A percentile compares a stretch with the other conserved stretches of the same genome.
phyloP scores from a whole-genome alignment of 1,140 invertebrate genomes.

The Arion vulgaris region DNA sequence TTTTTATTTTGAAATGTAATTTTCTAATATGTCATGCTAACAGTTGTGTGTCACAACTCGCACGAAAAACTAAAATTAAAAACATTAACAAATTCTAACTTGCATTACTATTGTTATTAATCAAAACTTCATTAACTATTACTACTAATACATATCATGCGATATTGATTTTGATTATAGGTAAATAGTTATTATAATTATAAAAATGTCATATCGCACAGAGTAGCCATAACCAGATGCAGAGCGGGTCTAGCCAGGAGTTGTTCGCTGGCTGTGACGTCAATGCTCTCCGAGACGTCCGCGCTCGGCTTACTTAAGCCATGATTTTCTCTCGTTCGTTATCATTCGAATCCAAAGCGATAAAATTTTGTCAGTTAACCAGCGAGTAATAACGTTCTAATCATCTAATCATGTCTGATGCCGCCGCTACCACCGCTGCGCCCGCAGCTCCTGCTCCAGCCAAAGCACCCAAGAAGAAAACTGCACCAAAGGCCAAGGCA shows the following conservation, averaged over 20 bases:
- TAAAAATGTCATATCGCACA: not conserved
- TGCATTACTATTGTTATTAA: not conserved
- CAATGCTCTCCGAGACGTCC: not conserved
- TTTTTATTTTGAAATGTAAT: not conserved
- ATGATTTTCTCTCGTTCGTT: not conserved
- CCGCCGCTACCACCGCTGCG: slow-evolving; percentile 32
- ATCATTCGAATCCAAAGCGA: not conserved
- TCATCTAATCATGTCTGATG: not conserved
- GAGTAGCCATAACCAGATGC: not conserved
- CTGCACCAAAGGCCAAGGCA: slow-evolving; percentile 44
- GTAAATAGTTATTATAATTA: not conserved
- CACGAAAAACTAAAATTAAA: not conserved
- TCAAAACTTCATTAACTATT: not conserved
- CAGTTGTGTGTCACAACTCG: not conserved
- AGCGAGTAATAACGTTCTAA: not conserved
- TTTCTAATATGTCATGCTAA: not conserved
- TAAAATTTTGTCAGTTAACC: not conserved
- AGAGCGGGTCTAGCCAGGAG: not conserved
- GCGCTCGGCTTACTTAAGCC: not conserved
- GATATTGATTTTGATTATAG: not conserved
- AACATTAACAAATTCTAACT: not conserved
- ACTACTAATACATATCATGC: not conserved
- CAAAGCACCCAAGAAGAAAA: slow-evolving; percentile 25
- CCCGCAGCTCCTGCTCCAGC: slow-evolving; percentile 28
- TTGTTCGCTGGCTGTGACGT: not conserved